Percentiles rank a stretch among this genome's conserved stretches.
phyloP scores from a whole-genome alignment of 2,888 invertebrate genomes.

The Drosophila demipolita region DNA sequence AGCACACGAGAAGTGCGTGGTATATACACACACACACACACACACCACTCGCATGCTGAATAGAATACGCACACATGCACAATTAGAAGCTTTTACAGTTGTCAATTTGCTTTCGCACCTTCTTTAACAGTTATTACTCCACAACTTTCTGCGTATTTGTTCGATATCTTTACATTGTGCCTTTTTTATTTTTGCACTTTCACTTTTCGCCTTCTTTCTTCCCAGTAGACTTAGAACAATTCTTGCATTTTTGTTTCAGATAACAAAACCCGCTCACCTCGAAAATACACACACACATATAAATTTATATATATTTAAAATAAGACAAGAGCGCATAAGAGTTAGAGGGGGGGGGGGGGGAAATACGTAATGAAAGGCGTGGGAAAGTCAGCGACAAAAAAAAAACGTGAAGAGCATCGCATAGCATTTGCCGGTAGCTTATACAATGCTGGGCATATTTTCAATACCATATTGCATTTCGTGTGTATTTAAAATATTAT shows the following conservation, averaged over 20 bases:
- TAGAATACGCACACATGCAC: neutral
- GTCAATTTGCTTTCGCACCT: neutral
- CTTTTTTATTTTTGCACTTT: conserved; percentile 56
- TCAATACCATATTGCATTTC: conserved; percentile 6
- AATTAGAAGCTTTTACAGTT: neutral
- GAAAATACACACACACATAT: neutral
- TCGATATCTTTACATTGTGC: conserved; percentile 2
- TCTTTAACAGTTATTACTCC: conserved; percentile 12
- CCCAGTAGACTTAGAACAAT: conserved; percentile 69
- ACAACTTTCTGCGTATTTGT: neutral
- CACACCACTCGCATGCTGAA: neutral
- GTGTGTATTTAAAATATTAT: neutral
- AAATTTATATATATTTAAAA: conserved; percentile 7
- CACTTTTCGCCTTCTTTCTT: conserved; percentile 52
- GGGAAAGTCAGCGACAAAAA: conserved; percentile 55
- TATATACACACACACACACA: neutral
- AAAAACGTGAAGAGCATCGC: conserved; percentile 43
- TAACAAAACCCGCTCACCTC: conserved; percentile 4
- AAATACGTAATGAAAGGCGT: conserved; percentile 47
- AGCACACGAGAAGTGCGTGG: conserved; percentile 4
- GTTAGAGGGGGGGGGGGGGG: neutral
- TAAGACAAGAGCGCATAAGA: conserved; percentile 14
- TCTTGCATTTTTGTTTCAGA: conserved; percentile 58
- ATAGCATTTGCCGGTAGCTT: conserved; percentile 27
- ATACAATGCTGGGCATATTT: neutral